A percentile compares a stretch with the other conserved stretches of the same genome.
Conservation (phyloP, 1,140 invertebrate genomes). For the Hylaeus volcanicus region DNA sequence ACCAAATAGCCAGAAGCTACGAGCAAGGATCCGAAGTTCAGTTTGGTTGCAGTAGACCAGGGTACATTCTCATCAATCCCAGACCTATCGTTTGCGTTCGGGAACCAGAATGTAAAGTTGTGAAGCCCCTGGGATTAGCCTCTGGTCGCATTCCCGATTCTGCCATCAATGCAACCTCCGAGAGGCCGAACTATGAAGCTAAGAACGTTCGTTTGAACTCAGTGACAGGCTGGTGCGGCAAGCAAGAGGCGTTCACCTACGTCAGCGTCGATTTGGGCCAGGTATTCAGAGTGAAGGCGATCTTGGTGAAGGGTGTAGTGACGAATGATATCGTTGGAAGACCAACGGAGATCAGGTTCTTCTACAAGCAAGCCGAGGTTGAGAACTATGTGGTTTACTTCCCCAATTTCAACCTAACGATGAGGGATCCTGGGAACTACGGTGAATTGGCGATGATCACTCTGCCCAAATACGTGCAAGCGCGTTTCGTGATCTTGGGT, state of each 20-base stretch:
- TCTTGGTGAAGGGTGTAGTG: constrained; percentile 95
- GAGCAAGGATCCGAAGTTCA: constrained; percentile 95
- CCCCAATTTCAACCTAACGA: constrained; percentile 96
- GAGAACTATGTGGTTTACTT: constrained; percentile 98
- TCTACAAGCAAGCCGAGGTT: constrained; percentile 95
- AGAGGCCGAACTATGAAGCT: constrained; percentile 95
- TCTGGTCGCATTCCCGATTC: constrained; percentile 96
- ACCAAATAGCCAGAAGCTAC: constrained; percentile 93
- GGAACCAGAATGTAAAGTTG: constrained; percentile 96
- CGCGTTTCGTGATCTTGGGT: constrained; percentile 94
- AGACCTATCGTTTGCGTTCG: constrained; percentile 94
- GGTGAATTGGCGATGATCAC: constrained; percentile 97
- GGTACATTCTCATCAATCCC: constrained; percentile 95
- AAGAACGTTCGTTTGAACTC: constrained; percentile 94
- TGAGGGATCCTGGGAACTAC: constrained; percentile 95
- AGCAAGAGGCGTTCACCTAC: constrained; percentile 96
- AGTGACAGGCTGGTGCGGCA: constrained; percentile 97
- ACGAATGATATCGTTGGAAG: constrained; percentile 96
- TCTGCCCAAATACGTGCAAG: constrained; percentile 94
- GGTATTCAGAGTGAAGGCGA: constrained; percentile 94
- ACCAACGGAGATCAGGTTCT: constrained; percentile 97
- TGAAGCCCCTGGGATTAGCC: constrained; percentile 93
- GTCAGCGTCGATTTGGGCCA: constrained; percentile 96
- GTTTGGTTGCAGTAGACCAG: constrained; percentile 94
- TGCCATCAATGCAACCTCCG: constrained; percentile 97